Evolutionary conservation across 2,888 invertebrate species (phyloP).

Genomic region (Tethea ocularis): DNA sequence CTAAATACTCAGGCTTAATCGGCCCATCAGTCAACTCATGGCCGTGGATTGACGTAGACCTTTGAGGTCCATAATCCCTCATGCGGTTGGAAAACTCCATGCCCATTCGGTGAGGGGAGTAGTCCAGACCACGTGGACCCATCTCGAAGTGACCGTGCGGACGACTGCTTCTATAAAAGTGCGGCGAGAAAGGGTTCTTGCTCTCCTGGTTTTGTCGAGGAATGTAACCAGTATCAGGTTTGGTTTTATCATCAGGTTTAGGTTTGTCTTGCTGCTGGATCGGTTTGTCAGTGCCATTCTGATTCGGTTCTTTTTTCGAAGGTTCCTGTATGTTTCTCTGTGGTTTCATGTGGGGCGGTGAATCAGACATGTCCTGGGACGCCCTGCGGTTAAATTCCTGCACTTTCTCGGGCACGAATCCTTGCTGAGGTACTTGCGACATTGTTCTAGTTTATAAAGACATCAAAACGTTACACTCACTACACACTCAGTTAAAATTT

Average conservation of each 20-base stretch:
- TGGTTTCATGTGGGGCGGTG: conserved; percentile 43
- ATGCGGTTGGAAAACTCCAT: conserved; percentile 69
- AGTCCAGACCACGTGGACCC: conserved; percentile 77
- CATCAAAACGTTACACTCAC: conserved; percentile 51
- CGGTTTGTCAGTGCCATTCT: conserved; percentile 50
- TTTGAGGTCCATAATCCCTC: conserved; percentile 72
- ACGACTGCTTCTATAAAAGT: conserved; percentile 64
- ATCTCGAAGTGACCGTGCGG: conserved; percentile 78
- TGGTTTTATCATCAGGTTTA: conserved; percentile 43
- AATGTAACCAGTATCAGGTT: conserved; percentile 50
- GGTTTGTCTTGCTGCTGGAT: conserved; percentile 16
- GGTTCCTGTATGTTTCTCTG: conserved; percentile 37
- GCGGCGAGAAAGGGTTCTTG: conserved; percentile 75
- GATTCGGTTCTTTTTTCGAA: conserved; percentile 60
- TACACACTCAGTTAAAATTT: conserved; percentile 38
- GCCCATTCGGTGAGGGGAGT: conserved; percentile 76
- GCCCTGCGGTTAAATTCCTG: conserved; percentile 74
- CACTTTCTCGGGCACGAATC: conserved; percentile 73
- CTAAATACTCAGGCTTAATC: conserved; percentile 69
- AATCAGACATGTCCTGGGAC: conserved; percentile 68
- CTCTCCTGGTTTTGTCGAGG: conserved; percentile 58
- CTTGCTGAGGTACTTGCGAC: conserved; percentile 75
- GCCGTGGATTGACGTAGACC: conserved; percentile 77
- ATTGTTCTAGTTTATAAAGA: conserved; percentile 54
- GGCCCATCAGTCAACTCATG: conserved; percentile 76